Evolutionary conservation across 2,888 invertebrate species (phyloP).

Genomic region (Callimorpha dominula): DNA sequence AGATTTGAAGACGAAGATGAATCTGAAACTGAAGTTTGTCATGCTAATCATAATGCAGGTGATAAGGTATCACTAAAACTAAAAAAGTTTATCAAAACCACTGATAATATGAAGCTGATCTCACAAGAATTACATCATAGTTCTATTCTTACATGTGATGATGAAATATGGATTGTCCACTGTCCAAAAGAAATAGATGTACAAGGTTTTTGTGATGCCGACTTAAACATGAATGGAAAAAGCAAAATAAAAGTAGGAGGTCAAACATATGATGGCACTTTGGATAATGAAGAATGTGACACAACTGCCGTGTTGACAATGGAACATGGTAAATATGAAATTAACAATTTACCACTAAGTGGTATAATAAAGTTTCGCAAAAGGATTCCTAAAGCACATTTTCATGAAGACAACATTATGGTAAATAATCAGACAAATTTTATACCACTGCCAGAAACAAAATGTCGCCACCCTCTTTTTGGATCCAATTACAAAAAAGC

Average conservation of each 20-base stretch:
- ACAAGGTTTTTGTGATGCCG: conserved; percentile 54
- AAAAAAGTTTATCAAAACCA: conserved; percentile 58
- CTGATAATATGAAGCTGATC: conserved; percentile 55
- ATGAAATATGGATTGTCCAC: conserved; percentile 73
- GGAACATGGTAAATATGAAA: conserved; percentile 46
- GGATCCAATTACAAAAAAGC: conserved; percentile 72
- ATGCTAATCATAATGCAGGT: conserved; percentile 15
- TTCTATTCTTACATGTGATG: conserved; percentile 58
- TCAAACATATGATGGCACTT: conserved; percentile 64
- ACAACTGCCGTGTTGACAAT: conserved; percentile 55
- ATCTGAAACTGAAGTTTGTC: conserved; percentile 12
- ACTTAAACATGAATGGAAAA: conserved; percentile 62
- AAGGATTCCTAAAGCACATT: conserved; percentile 71
- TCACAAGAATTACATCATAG: conserved; percentile 31
- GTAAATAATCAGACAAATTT: conserved; percentile 64
- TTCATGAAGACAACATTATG: conserved; percentile 59
- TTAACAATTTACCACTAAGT: conserved; percentile 57
- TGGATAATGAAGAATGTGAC: conserved; percentile 47
- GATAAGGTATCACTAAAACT: conserved; percentile 47
- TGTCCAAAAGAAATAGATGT: conserved; percentile 68
- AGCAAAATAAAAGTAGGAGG: conserved; percentile 72
- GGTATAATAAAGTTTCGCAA: conserved; percentile 66
- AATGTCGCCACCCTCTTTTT: conserved; percentile 77
- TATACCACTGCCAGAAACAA: conserved; percentile 75
- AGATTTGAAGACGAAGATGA: conserved; percentile 68